Evolutionary conservation across 1,140 invertebrate species (phyloP), one percentile per base, ranked within the genome.

Genomic region (Mamestra configurata): DNA sequence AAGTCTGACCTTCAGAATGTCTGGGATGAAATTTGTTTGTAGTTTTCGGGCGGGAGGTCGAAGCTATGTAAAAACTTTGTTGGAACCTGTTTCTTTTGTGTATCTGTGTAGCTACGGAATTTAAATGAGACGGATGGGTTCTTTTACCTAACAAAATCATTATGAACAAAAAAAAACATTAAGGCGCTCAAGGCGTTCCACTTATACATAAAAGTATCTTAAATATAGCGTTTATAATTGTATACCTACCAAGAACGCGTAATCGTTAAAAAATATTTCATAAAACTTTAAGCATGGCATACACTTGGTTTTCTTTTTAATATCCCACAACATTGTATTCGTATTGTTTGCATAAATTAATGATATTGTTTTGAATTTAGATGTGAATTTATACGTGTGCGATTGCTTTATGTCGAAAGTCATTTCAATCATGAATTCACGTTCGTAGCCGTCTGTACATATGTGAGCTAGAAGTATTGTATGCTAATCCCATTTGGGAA

Each of bases 401-500:
- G 13, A 49, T 73, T 61, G 40, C 7, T 24, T 6, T 53, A 24
- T 68, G 61, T 51, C 61, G 43, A 55, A 66, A 77, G 18, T 68
- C 46, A 51, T 66, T 68, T 22, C 6, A 27, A 40, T 68, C 20
- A 64, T 22, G 75, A 66, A 66, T 77, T 27, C 61, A 53, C 22
- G 59, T 66, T 66, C 24, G 11, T 51, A 49, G 40, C 35, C 46
- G 43, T 31, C 13, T 77, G 8, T 49, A 53, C 18, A 31, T 31
- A 31, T 5, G 59, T 53, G 59, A 51, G 31, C 37, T 37, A 66
- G 53, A 24, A 46, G 81, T 88, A 93, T 92, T 92, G 90, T 92
- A 92, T 93, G 90, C 82, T 86, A 92, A 93, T 93, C 43, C 43
- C 43, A 22, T 31, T 49, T 80, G 46, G 64, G 84, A 84, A 75